Conservation (phyloP, 2,113 vertebrate genomes). For the Catharus fuscescens region DNA sequence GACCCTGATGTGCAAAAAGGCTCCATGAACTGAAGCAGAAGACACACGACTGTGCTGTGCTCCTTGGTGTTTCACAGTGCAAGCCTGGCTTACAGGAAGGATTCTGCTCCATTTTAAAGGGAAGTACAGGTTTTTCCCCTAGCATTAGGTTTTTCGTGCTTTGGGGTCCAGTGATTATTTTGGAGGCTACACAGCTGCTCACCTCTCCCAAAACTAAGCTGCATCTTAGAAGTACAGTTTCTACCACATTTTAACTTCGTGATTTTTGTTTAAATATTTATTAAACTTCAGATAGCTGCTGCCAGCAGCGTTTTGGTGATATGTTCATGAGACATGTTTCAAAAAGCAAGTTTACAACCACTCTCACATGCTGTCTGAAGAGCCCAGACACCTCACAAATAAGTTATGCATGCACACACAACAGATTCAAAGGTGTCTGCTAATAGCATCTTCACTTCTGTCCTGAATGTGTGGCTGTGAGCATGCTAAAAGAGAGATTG, state of each 20-base stretch:
- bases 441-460: background rate
- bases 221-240: background rate
- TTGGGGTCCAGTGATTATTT: background rate
- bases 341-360: background rate
- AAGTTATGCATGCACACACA: background rate
- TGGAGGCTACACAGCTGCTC: background rate
- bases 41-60: rapidly evolving
- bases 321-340: background rate
- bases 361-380: background rate
- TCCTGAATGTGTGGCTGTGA: background rate
- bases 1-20: background rate
- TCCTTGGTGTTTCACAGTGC: background rate
- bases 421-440: background rate
- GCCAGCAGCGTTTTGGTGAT: background rate
- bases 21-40: background rate
- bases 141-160: background rate
- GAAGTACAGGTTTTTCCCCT: background rate
- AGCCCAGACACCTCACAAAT: background rate
- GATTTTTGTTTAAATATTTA: background rate
- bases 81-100: background rate
- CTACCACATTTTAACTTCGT: background rate
- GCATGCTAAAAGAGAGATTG: background rate
- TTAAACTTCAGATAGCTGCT: background rate
- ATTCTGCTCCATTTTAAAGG: background rate
- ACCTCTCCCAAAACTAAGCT: background rate